Conservation (phyloP, 2,888 invertebrate genomes). For the Malacosoma neustria region DNA sequence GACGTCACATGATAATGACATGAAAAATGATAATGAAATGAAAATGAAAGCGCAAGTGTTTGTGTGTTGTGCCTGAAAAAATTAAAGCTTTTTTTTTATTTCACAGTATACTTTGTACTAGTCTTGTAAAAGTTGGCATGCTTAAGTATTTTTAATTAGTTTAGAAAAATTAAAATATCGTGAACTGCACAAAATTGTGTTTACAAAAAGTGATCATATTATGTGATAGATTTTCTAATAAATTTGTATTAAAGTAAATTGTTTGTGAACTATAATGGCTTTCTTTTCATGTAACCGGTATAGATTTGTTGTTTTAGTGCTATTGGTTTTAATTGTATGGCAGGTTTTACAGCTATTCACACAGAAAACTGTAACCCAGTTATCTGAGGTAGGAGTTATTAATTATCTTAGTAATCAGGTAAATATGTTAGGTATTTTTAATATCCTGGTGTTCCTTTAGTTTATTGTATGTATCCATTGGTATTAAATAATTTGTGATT, state of each 20-base stretch:
- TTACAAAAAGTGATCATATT: not conserved
- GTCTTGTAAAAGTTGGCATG: too few relatives aligned
- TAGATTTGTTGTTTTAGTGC: conserved; percentile 50
- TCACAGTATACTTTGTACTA: too few relatives aligned
- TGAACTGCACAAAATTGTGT: not conserved
- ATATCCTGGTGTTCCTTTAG: too few relatives aligned
- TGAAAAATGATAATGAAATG: too few relatives aligned
- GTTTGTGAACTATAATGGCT: conserved; percentile 32
- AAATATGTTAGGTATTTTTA: conserved; percentile 1
- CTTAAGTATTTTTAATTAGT: too few relatives aligned
- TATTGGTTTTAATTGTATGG: conserved; percentile 59
- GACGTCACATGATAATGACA: too few relatives aligned
- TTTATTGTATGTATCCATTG: too few relatives aligned
- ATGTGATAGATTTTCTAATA: not conserved
- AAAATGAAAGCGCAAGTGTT: too few relatives aligned
- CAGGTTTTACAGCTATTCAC: conserved; percentile 52
- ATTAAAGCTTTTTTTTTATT: too few relatives aligned
- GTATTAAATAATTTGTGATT: too few relatives aligned
- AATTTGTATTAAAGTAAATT: not conserved
- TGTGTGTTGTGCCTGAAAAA: too few relatives aligned
- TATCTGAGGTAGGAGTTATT: conserved; percentile 38
- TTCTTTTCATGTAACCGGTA: conserved; percentile 62
- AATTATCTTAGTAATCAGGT: conserved; percentile 6
- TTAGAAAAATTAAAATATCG: not conserved
- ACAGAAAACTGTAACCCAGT: conserved; percentile 25